Conservation (phyloP, 2,888 invertebrate genomes). For the Doris montereyensis region DNA sequence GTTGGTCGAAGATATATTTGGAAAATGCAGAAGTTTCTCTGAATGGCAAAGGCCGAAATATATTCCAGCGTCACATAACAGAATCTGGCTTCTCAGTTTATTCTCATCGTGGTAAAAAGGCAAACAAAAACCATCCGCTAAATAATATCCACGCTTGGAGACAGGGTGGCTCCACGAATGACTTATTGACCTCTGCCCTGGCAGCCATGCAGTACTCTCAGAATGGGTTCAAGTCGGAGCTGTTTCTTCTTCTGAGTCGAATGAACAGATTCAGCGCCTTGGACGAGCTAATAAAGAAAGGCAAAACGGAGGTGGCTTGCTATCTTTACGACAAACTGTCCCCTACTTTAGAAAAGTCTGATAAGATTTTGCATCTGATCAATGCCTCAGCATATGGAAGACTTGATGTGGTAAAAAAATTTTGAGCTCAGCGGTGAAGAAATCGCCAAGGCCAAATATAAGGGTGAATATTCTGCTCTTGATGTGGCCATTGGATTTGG, state of each 20-base stretch:
- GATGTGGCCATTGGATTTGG: constrained; percentile 36
- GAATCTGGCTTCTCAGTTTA: constrained; percentile 28
- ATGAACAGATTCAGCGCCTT: constrained; percentile 29
- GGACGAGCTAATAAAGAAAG: constrained; percentile 2
- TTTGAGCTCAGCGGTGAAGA: constrained; percentile 24
- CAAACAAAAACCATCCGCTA: constrained; percentile 22
- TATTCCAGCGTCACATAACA: constrained; percentile 33
- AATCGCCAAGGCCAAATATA: constrained; percentile 9
- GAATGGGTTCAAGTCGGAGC: constrained; percentile 23
- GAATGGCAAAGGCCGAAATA: constrained; percentile 31
- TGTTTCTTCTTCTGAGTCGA: constrained; percentile 38
- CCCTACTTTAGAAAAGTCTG: constrained; percentile 22
- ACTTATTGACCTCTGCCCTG: constrained; percentile 26
- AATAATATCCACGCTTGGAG: constrained; percentile 33
- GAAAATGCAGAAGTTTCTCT: background rate
- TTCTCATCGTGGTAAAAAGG: constrained; percentile 8
- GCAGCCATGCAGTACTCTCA: constrained; percentile 40
- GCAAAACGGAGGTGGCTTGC: constrained; percentile 25
- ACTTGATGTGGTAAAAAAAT: constrained; percentile 3
- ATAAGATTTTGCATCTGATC: constrained; percentile 15
- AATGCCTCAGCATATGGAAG: constrained; percentile 31
- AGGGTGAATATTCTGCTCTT: constrained; percentile 25
- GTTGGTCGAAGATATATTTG: constrained; percentile 49
- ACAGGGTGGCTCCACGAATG: background rate
- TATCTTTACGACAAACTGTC: constrained; percentile 35